Evolutionary conservation across 2,888 invertebrate species (phyloP).

Genomic region (Gryllus longicercus): DNA sequence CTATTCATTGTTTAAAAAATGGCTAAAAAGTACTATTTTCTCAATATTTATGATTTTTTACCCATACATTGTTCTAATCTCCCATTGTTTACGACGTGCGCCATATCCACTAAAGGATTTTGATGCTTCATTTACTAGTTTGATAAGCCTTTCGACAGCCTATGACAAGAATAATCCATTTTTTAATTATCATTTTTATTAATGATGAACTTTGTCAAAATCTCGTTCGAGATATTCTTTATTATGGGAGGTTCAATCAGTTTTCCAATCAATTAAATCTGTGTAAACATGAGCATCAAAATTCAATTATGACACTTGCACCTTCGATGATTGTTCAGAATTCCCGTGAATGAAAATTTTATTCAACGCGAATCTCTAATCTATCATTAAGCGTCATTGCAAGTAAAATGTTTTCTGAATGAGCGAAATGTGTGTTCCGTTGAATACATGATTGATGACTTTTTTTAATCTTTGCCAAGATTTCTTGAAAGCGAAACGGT

Average conservation of each 20-base stretch:
- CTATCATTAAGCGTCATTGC: constrained; percentile 23
- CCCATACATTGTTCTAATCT: too few species aligned
- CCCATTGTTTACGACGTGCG: not conserved
- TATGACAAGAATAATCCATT: not conserved
- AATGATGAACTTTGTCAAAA: not conserved
- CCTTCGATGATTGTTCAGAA: not conserved
- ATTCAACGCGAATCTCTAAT: not conserved
- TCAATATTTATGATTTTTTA: too few species aligned
- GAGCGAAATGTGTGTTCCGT: constrained; percentile 40
- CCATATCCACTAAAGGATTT: not conserved
- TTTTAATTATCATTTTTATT: not conserved
- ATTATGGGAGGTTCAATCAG: not conserved
- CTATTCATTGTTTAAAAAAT: too few species aligned
- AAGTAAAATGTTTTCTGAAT: constrained; percentile 41
- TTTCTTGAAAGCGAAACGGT: constrained; percentile 32
- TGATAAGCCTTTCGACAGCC: not conserved
- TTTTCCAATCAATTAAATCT: too few species aligned
- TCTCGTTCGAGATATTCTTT: not conserved
- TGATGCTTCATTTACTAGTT: not conserved
- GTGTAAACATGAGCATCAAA: too few species aligned
- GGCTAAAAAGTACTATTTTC: too few species aligned
- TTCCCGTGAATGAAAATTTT: not conserved
- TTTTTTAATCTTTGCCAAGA: constrained; percentile 29
- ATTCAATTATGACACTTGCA: not conserved
- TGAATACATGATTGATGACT: constrained; percentile 39